Base-by-base conservation (phyloP, 2,888 invertebrate genomes). In the Apodemia duryi region DNA sequence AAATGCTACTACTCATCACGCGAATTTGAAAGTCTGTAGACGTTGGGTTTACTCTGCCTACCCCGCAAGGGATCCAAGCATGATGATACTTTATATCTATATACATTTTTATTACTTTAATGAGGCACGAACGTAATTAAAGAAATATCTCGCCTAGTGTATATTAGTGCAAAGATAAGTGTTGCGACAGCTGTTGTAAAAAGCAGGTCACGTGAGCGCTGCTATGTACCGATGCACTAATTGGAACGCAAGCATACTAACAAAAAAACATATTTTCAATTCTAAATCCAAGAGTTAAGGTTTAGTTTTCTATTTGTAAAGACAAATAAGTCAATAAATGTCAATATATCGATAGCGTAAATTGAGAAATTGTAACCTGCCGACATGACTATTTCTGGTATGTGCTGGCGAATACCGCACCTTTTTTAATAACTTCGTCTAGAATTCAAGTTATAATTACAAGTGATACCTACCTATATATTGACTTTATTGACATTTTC, bases 351-450 rank as follows among this genome's bases (percentile, higher is more conserved):
- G 63, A 67, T 67, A 68, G 70, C 70, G 70, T 70, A 72, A 72
- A 73, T 72, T 73, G 72, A 70, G 68, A 70, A 70, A 69, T 71
- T 70, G 71, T 70, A 68, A 70, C 63, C 66, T 66, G 69, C 66
- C 65, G 68, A 65, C 69, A 70, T 69, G 69, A 67, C 69, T 68
- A 63, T 68, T 66, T 69, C 68, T 66, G 70, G 69, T 66, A 68
- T 66, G 65, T 68, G 66, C 61, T 65, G 65, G 35, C 38, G 65
- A 66, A 67, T 67, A 65, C 66, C 63, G 62, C 60, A 66, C 62
- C 61, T 67, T 65, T 70, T 61, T 62, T 66, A 62, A 63, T 64
- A 62, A 63, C 63, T 65, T 52, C 41, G 63, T 49, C 61, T 61
- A 64, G 64, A 61, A 38, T 49, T 54, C 11, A 54, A 54, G 29